phyloP scores from a whole-genome alignment of 1,140 invertebrate species.

The Drosophila sp. region DNA sequence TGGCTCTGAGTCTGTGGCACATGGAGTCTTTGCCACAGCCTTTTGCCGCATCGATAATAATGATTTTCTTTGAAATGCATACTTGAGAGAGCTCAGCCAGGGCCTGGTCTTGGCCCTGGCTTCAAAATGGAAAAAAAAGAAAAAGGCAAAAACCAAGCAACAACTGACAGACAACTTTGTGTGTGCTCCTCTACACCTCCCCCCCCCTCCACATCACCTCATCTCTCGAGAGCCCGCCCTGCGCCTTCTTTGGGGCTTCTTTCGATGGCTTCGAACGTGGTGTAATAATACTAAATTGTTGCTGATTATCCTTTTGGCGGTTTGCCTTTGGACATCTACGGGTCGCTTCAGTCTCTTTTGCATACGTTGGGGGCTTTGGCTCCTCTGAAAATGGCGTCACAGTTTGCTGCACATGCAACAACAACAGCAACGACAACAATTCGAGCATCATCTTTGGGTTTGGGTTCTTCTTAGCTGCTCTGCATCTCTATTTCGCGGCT shows the following conservation, averaged over 20 bases:
- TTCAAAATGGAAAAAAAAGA: slow-evolving; percentile 32
- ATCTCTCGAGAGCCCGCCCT: not conserved
- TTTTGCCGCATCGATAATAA: slow-evolving; percentile 79
- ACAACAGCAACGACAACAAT: slow-evolving; percentile 38
- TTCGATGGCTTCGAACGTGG: slow-evolving; percentile 81
- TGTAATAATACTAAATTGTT: slow-evolving; percentile 83
- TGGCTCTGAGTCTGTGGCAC: slow-evolving; percentile 7
- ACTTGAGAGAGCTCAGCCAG: slow-evolving; percentile 67
- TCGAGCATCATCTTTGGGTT: slow-evolving; percentile 30
- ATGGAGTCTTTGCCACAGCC: slow-evolving; percentile 23
- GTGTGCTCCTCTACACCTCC: slow-evolving; percentile 19
- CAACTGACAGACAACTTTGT: slow-evolving; percentile 74
- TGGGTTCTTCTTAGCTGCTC: slow-evolving; percentile 37
- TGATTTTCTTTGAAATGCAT: slow-evolving; percentile 83
- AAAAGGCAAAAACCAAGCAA: slow-evolving; percentile 33
- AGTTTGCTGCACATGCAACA: slow-evolving; percentile 64
- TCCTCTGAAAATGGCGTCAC: slow-evolving; percentile 76
- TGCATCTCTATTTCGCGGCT: slow-evolving; percentile 72
- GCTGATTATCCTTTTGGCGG: slow-evolving; percentile 83
- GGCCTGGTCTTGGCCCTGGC: slow-evolving; percentile 35
- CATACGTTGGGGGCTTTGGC: slow-evolving; percentile 58
- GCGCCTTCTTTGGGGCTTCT: slow-evolving; percentile 1
- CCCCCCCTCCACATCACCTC: not conserved
- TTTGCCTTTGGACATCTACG: slow-evolving; percentile 76
- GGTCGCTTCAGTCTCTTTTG: slow-evolving; percentile 58